Percentiles rank a stretch among this genome's conserved stretches.
Evolutionary conservation across 2,797 vertebrate species (phyloP).

Genomic region (Spondyliosoma cantharus): DNA sequence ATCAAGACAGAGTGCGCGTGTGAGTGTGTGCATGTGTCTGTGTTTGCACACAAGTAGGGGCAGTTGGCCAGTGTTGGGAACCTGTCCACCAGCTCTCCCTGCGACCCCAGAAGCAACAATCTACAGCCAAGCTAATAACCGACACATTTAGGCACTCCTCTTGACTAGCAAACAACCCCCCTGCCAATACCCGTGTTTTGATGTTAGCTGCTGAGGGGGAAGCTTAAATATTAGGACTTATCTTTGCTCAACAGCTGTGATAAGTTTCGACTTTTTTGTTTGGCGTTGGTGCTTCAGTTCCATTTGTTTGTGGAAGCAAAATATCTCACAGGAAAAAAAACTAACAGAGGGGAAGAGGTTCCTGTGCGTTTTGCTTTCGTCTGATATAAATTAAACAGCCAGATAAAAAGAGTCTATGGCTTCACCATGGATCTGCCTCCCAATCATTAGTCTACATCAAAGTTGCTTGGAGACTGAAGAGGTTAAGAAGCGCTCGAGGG

Average conservation of each 20-base stretch:
- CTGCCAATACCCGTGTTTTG: constrained; percentile 74
- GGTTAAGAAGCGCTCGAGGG: constrained; percentile 77
- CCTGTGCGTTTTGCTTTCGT: constrained; percentile 43
- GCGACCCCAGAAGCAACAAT: constrained; percentile 74
- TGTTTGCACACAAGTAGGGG: constrained; percentile 5
- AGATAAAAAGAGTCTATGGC: constrained; percentile 65
- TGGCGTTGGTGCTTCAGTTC: constrained; percentile 64
- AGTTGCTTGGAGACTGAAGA: constrained; percentile 74
- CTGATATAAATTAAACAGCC: constrained; percentile 67
- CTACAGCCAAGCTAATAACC: constrained; percentile 74
- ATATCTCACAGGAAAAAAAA: constrained; percentile 51
- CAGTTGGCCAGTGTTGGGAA: constrained; percentile 69
- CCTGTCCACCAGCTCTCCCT: constrained; percentile 74
- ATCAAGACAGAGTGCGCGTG: constrained; percentile 49
- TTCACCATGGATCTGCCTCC: constrained; percentile 63
- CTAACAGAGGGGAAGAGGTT: constrained; percentile 23
- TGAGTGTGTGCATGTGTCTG: not conserved
- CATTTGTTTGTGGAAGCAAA: constrained; percentile 69
- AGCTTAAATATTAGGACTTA: constrained; percentile 81
- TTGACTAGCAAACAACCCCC: constrained; percentile 70
- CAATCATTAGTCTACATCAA: constrained; percentile 82
- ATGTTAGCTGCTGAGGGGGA: constrained; percentile 79
- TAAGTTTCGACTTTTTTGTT: constrained; percentile 75
- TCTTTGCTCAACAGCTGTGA: constrained; percentile 80
- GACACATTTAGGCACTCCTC: constrained; percentile 69